Evolutionary conservation across 2,888 invertebrate genomes (phyloP), one percentile per base, ranked within the genome.

Genomic region (Balanococcus diminutus): DNA sequence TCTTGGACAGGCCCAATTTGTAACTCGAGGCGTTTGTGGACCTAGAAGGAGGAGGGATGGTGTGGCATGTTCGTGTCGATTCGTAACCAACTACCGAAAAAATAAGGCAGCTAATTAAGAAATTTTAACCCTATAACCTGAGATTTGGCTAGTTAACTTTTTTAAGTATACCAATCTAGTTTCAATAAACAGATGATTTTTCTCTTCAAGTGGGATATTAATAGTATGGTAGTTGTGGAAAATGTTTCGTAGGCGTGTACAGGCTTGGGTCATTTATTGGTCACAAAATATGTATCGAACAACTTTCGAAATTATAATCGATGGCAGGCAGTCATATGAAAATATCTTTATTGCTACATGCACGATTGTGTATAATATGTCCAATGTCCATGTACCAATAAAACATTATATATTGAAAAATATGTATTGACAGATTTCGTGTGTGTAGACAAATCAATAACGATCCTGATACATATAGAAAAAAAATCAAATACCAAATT

Each of bases 311-410:
- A 72, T 72, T 72, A 67, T 32, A 72, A 72, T 72, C 72, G 72
- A 72, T 72, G 16, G 32, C 72, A 72, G 32, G 31, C 72, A 6
- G 72, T 72, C 72, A 72, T 72, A 31, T n/a, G 72, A 32, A 72
- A 72, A 72, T 72, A 72, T 32, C 72, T 72, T 72, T 32, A 72
- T 72, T 72, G 72, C 72, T 32, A 72, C 72, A 72, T 72, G 72
- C 72, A 72, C 32, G 72, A 46, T n/a, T 42, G 42, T 42, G 14
- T 42, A 8, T 36, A n/a, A n/a, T n/a, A 36, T 42, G 42, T 11
- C 56, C 19, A n/a, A n/a, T 56, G 16, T 9, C 4, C 56, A 56
- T 2, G 16, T 28, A 72, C n/a, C 14, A n/a, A 72, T 31, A 28
- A n/a, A 32, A 72, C n/a, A 32, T 25, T 31, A 14, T 67, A 72